A percentile compares a stretch with the other conserved stretches of the same genome.
phyloP scores from a whole-genome alignment of 2,113 vertebrate genomes.

The Uropsilus gracilis region DNA sequence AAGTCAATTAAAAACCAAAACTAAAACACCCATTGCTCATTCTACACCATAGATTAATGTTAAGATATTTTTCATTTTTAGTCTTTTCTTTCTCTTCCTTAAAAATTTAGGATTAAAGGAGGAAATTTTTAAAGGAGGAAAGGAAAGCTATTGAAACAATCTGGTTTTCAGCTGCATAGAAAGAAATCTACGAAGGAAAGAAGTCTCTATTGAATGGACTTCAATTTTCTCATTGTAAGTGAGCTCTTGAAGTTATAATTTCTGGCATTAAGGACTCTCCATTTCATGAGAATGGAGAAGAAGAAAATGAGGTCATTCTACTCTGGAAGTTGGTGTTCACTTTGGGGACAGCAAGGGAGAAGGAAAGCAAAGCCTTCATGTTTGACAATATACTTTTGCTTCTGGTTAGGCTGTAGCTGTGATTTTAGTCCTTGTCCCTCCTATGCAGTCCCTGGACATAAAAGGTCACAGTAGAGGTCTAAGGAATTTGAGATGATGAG shows the following conservation, averaged over 20 bases:
- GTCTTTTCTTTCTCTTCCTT: slow-evolving; percentile 1
- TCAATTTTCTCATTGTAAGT: not conserved
- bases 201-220: not conserved
- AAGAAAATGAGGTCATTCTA: not conserved
- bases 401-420: not conserved
- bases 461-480: not conserved
- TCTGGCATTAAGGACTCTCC: not conserved
- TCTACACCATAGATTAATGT: not conserved
- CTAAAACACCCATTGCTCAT: not conserved
- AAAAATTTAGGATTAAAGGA: not conserved
- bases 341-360: no score
- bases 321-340: not conserved
- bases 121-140: not conserved
- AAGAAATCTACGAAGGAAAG: not conserved
- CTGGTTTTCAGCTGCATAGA: not conserved
- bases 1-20: slow-evolving; percentile 9
- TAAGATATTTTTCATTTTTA: not conserved
- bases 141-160: not conserved
- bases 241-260: not conserved
- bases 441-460: not conserved
- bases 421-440: not conserved
- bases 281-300: not conserved
- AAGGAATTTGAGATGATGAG: not conserved
- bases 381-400: not conserved
- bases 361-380: not conserved